phyloP scores from a whole-genome alignment of 2,888 invertebrate species.

The Coenonympha arcania region DNA sequence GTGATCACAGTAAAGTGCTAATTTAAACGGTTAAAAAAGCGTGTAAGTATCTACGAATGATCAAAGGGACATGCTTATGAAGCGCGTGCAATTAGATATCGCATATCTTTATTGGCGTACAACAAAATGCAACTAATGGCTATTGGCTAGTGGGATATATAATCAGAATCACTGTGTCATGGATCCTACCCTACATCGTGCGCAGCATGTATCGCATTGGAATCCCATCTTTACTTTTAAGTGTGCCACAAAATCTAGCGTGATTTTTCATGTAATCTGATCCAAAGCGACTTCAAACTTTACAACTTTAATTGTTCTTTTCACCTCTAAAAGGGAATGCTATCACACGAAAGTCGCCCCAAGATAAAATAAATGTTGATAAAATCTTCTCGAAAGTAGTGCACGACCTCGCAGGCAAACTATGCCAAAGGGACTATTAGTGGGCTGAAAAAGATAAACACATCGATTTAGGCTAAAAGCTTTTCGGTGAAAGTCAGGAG shows the following conservation, averaged over 20 bases:
- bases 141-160: too few relatives aligned
- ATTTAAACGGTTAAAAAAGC: too few relatives aligned
- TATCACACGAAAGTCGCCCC: constrained; percentile 3
- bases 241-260: background rate
- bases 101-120: too few relatives aligned
- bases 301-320: background rate
- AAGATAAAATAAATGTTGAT: constrained; percentile 1
- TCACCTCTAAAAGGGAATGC: background rate
- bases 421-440: constrained; percentile 8
- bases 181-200: too few relatives aligned
- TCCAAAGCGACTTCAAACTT: background rate
- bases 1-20: too few relatives aligned
- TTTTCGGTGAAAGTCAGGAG: constrained; percentile 4
- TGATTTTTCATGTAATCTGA: background rate
- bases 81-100: too few relatives aligned
- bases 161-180: too few relatives aligned
- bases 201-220: too few relatives aligned
- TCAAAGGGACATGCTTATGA: too few relatives aligned
- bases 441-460: constrained; percentile 7
- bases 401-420: constrained; percentile 3
- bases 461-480: constrained; percentile 9
- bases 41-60: too few relatives aligned
- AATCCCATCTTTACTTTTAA: background rate
- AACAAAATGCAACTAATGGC: too few relatives aligned
- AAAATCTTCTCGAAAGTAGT: constrained; percentile 5